Conservation (phyloP, 2,113 vertebrate species). For the Entelurus aequoreus region DNA sequence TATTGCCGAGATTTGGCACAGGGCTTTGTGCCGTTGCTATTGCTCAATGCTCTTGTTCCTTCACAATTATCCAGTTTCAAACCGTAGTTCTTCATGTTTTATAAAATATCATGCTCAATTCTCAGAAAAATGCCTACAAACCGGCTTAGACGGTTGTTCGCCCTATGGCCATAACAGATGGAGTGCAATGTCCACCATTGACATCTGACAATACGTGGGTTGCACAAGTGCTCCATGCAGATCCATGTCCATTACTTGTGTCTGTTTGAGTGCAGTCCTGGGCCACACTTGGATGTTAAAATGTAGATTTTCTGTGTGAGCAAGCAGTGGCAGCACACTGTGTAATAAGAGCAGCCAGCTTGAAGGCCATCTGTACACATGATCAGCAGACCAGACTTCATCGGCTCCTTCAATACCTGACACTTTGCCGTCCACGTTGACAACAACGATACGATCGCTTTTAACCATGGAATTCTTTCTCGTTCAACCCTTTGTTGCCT, state of each 20-base stretch:
- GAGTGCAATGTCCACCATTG: conserved; percentile 15
- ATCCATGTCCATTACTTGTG: background rate
- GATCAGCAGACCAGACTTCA: conserved; percentile 36
- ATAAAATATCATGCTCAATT: too few relatives aligned
- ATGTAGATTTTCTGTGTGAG: conserved; percentile 4
- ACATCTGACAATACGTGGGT: conserved; percentile 8
- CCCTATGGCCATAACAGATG: background rate
- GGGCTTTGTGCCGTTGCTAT: too few relatives aligned
- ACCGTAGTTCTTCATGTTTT: too few relatives aligned
- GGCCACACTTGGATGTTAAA: background rate
- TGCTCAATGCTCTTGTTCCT: too few relatives aligned
- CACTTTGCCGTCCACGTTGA: conserved; percentile 9
- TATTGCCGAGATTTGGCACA: too few relatives aligned
- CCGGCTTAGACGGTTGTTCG: too few relatives aligned
- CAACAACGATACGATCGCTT: background rate
- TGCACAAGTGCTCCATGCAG: conserved; percentile 2
- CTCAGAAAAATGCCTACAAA: too few relatives aligned
- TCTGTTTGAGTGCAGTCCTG: background rate
- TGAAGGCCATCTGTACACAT: conserved; percentile 51
- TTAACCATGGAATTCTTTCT: background rate
- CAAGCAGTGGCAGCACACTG: conserved; percentile 8
- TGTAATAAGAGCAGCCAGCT: conserved; percentile 46
- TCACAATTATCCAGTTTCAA: too few relatives aligned
- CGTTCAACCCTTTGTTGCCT: background rate
- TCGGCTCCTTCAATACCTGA: conserved; percentile 10